Evolutionary conservation across 2,113 vertebrate genomes (phyloP).

Genomic region (Alethe diademata): DNA sequence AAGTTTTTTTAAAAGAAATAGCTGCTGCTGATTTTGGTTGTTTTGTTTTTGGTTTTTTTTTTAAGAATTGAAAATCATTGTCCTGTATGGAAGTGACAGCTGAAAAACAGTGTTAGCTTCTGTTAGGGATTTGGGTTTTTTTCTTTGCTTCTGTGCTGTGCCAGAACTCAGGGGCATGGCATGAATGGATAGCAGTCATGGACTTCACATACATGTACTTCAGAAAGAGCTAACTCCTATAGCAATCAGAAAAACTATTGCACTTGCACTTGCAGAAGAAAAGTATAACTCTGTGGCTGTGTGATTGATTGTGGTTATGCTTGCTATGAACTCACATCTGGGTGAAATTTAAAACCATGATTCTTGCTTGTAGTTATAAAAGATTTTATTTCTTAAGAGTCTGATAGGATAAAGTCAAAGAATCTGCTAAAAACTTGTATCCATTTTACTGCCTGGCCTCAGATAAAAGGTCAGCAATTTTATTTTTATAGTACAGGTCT

Average conservation of each 20-base stretch:
- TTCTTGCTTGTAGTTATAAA: background rate
- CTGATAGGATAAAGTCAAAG: background rate
- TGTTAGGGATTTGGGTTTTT: fast-evolving
- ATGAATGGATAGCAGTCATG: background rate
- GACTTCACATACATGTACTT: background rate
- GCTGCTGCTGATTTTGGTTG: background rate
- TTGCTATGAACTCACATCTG: background rate
- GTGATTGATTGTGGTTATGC: background rate
- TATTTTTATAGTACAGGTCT: background rate
- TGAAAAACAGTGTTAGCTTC: background rate
- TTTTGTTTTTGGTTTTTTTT: background rate
- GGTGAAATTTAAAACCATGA: background rate
- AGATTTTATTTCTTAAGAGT: background rate
- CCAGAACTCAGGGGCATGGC: background rate
- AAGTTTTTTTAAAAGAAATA: background rate
- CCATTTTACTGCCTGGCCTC: background rate
- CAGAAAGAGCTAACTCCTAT: background rate
- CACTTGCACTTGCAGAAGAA: background rate
- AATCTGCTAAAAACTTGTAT: background rate
- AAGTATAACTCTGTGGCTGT: background rate
- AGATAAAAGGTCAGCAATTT: background rate
- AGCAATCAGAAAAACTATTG: background rate
- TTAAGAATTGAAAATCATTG: background rate
- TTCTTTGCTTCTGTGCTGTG: background rate
- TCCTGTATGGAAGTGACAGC: background rate